Base-by-base conservation (phyloP, 2,888 invertebrate species). In the Lasioglossum villosulum region DNA sequence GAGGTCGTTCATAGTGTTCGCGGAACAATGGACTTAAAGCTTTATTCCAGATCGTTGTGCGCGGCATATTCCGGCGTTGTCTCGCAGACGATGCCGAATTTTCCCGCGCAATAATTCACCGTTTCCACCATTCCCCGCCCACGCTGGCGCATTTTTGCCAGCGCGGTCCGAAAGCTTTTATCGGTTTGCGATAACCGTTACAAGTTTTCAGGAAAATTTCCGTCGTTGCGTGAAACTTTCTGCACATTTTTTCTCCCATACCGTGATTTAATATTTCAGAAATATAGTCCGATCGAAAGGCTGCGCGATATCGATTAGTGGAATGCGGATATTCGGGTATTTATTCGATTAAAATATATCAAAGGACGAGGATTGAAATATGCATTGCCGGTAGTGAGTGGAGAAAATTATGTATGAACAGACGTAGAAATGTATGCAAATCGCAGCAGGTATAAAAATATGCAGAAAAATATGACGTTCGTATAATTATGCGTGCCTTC, bases 21-120 rank as follows among this genome's bases (percentile, higher is more conserved):
- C 30, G 30, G 75, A 66, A 89, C 88, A 88, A 89, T 86, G 59
- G 75, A 76, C 78, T 74, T 80, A 70, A 75, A 73, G 75, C 76
- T 84, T 48, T 48, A 76, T 75, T 45, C 48, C 23, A 16, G 74
- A 85, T 84, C 80, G 83, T 77, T 75, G 72, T 70, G 34, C 30
- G 23, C 39, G 66, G 16, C 14, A 66, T 66, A 66, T 79, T 76
- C 75, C 34, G 34, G 39, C 52, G 75, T 75, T 86, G 70, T 78
- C 75, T 71, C 39, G 1, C 37, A 45, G n/a, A 70, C 30, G n/a
- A 70, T 23, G 48, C 76, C 77, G 63, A 86, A 86, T 63, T 84
- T 74, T 63, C 30, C n/a, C 70, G 59, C 84, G n/a, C 52, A 27
- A 77, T 45, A 70, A 76, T 80, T 77, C 63, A 42, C 45, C 80